Conservation (phyloP, 2,797 vertebrate species). For the Gambusia yucatana region DNA sequence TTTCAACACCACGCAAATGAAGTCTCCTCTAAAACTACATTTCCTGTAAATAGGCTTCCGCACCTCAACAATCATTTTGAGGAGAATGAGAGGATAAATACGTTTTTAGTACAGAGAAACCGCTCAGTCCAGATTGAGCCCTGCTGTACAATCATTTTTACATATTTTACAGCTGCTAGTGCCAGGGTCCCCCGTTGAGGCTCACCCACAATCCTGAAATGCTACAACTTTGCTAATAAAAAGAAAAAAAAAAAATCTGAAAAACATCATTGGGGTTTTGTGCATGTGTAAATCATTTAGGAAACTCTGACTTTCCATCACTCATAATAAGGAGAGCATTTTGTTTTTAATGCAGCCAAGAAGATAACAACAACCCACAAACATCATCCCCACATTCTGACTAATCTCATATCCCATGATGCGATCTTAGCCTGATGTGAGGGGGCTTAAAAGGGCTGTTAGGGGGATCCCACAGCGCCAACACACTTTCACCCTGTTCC, state of each 20-base stretch:
- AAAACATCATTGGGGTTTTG: background rate
- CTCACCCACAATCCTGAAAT: background rate
- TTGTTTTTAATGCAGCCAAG: background rate
- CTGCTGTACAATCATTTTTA: background rate
- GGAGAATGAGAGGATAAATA: background rate
- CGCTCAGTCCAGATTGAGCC: no score
- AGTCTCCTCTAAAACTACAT: no score
- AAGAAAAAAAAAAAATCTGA: background rate
- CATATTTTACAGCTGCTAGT: background rate
- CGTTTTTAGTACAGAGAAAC: background rate
- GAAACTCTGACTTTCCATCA: background rate
- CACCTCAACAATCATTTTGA: background rate
- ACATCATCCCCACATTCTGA: background rate
- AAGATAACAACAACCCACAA: background rate
- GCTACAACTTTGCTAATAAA: background rate
- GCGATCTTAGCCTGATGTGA: background rate
- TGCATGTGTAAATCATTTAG: background rate
- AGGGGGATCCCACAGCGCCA: background rate
- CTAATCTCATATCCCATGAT: background rate
- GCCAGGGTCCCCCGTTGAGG: background rate
- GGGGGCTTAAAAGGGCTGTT: background rate
- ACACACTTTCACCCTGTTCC: background rate
- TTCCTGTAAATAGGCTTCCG: background rate
- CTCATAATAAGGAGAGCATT: background rate
- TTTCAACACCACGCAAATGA: background rate